A percentile compares a stretch with the other conserved stretches of the same genome.
These are phyloP conservation scores for Cebus imitator DNA, from an alignment of 2,113 vertebrate genomes.

Conservation along the genomic window DNA sequence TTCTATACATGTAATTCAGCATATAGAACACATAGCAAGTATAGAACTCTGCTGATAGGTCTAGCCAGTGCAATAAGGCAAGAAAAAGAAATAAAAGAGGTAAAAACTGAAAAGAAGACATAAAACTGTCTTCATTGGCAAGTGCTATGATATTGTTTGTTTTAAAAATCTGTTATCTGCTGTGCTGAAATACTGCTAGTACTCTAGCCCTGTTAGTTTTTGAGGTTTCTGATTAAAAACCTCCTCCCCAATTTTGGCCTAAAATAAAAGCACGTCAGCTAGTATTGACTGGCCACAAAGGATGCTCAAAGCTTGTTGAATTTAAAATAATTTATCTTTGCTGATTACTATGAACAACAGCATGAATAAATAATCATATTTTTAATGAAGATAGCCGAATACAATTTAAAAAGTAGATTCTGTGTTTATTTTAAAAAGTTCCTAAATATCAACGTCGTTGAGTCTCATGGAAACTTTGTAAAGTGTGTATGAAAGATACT, in stretches of 20 bases:
- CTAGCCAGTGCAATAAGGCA: neutral
- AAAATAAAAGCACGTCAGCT: neutral
- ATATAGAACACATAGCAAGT: no score
- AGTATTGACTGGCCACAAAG: neutral
- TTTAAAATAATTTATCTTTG: neutral
- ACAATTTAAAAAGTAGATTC: neutral
- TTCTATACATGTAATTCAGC: neutral
- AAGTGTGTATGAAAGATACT: neutral
- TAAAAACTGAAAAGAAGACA: neutral
- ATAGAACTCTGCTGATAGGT: neutral
- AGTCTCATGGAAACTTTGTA: neutral
- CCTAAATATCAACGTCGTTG: neutral
- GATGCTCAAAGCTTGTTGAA: neutral
- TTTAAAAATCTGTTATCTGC: neutral
- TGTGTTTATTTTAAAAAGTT: neutral
- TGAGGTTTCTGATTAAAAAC: neutral
- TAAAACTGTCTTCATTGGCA: neutral
- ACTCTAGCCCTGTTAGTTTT: neutral
- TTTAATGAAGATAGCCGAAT: neutral
- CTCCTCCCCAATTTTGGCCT: neutral
- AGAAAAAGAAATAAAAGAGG: conserved; percentile 8
- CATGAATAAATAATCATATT: neutral
- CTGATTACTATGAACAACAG: neutral
- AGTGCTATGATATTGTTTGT: neutral
- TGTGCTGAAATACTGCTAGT: neutral